Percentiles rank a stretch among this genome's conserved stretches.
These are phyloP conservation scores for Xiphorhynchus elegans DNA, from an alignment of 2,113 vertebrate genomes.

Conservation along the genomic window DNA sequence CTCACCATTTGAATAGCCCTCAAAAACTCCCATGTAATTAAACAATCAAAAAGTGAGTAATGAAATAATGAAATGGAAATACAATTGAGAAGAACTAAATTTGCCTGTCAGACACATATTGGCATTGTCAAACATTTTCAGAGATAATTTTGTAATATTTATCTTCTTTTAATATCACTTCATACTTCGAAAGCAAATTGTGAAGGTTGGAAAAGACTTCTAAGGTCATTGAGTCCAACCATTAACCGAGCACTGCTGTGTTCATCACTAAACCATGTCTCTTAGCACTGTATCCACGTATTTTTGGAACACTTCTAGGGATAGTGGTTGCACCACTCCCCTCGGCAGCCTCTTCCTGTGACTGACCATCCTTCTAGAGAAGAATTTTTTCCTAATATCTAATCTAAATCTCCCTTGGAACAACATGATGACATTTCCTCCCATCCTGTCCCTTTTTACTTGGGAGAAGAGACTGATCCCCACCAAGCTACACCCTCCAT, in stretches of 20 bases:
- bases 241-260: background rate
- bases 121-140: background rate
- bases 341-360: background rate
- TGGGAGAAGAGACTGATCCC: rapidly evolving
- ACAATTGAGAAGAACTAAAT: background rate
- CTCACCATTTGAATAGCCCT: background rate
- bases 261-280: background rate
- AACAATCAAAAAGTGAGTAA: background rate
- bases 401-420: background rate
- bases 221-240: background rate
- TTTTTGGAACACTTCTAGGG: background rate
- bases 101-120: background rate
- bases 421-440: background rate
- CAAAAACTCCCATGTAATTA: background rate
- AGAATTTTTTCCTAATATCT: background rate
- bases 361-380: background rate
- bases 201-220: background rate
- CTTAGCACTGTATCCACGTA: too few relatives aligned
- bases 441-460: background rate
- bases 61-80: background rate
- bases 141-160: background rate
- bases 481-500: too few relatives aligned
- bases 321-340: background rate
- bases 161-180: background rate
- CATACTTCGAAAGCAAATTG: background rate